Conservation (phyloP, 2,797 vertebrate species). For the Melanogrammus aeglefinus region DNA sequence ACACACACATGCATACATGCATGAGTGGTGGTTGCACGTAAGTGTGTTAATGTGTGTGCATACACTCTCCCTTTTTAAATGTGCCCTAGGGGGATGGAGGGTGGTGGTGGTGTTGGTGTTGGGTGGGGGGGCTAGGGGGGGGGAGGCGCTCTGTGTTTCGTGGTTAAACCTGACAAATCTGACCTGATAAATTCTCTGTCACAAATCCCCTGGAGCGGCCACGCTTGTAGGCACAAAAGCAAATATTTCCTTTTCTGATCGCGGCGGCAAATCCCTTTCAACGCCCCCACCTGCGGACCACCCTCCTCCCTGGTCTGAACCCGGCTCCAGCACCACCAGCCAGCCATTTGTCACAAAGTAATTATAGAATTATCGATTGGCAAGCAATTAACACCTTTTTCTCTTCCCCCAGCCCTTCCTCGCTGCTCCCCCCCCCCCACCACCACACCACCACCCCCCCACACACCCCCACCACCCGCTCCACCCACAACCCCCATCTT, state of each 20-base stretch:
- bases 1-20: background rate
- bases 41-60: conserved; percentile 12
- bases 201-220: conserved; percentile 67
- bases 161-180: conserved; percentile 66
- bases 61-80: conserved; percentile 14
- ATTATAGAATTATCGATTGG: conserved; percentile 85
- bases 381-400: conserved; percentile 81
- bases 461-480: conserved; percentile 9
- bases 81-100: conserved; percentile 17
- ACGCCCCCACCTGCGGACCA: conserved; percentile 38
- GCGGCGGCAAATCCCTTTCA: conserved; percentile 69
- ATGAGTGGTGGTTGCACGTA: background rate
- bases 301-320: conserved; percentile 39
- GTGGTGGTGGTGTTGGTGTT: background rate
- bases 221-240: conserved; percentile 77
- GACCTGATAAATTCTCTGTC: conserved; percentile 71
- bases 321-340: conserved; percentile 65
- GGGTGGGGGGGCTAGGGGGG: conserved; percentile 3
- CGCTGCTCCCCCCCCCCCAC: conserved; percentile 5
- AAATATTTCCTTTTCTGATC: conserved; percentile 81
- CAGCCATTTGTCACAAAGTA: conserved; percentile 84
- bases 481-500: conserved; percentile 49
- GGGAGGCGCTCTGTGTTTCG: conserved; percentile 30
- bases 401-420: conserved; percentile 50
- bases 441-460: conserved; percentile 16